Evolutionary conservation across 2,113 vertebrate genomes (phyloP).

Genomic region (Mugil cephalus): DNA sequence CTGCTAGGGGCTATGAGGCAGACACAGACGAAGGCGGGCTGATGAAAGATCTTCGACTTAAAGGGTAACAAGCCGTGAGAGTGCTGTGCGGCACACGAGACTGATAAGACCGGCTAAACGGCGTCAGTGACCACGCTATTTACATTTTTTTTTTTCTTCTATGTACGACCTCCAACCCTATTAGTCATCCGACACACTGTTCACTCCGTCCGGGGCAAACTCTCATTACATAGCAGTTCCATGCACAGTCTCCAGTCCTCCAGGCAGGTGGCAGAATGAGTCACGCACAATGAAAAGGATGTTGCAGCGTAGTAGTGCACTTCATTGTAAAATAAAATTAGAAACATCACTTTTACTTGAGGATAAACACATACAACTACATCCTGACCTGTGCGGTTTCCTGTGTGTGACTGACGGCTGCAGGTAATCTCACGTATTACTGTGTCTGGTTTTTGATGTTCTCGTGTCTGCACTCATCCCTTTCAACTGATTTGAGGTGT

Average conservation of each 20-base stretch:
- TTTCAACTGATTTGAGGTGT: constrained; percentile 23
- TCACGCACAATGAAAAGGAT: background rate
- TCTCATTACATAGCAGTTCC: constrained; percentile 1
- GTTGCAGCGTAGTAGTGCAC: background rate
- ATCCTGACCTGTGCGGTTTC: constrained; percentile 3
- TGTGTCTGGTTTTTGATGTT: constrained; percentile 11
- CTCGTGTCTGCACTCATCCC: constrained; percentile 3
- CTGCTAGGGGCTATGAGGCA: background rate
- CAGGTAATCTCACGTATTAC: constrained; percentile 4
- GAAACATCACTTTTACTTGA: background rate
- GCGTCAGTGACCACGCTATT: background rate
- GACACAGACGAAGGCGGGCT: constrained; percentile 4
- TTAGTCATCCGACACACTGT: background rate
- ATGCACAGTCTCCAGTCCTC: constrained; percentile 1
- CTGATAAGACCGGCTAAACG: background rate
- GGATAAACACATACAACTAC: constrained; percentile 8
- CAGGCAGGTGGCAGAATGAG: background rate
- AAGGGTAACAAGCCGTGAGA: constrained; percentile 30
- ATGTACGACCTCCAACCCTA: background rate
- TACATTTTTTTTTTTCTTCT: background rate
- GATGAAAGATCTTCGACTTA: constrained; percentile 19
- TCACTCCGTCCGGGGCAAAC: background rate
- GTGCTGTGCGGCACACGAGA: background rate
- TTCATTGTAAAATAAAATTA: background rate
- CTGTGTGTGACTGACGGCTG: background rate